Evolutionary conservation across 2,888 invertebrate genomes (phyloP).

Genomic region (Ophion ellenae): DNA sequence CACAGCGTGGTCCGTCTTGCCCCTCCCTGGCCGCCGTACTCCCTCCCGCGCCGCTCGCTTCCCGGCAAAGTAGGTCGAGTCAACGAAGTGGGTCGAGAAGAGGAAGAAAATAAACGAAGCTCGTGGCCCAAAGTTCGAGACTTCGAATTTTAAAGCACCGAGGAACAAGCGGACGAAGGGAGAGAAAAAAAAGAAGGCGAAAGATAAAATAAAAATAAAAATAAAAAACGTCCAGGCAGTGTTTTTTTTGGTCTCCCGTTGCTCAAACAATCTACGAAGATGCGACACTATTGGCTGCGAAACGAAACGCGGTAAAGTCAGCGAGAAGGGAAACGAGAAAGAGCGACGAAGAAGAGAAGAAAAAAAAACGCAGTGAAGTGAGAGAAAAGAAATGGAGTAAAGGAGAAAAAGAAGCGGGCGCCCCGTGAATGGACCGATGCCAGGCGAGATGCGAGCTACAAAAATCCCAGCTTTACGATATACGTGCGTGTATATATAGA

Average conservation of each 20-base stretch:
- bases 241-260: too few relatives aligned
- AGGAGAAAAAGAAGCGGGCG: background rate
- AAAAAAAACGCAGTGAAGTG: background rate
- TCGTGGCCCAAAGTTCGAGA: background rate
- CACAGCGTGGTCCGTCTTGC: too few relatives aligned
- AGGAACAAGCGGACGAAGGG: too few relatives aligned
- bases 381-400: background rate
- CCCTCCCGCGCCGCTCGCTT: background rate
- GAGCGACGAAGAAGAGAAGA: background rate
- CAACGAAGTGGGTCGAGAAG: background rate
- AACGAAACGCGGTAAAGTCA: too few relatives aligned
- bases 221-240: background rate
- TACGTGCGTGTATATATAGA: background rate
- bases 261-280: too few relatives aligned
- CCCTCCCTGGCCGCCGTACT: background rate
- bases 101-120: background rate
- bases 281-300: too few relatives aligned
- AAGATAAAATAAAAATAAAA: background rate
- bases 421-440: conserved; percentile 36
- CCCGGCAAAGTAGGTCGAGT: background rate
- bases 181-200: background rate
- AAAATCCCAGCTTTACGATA: conserved; percentile 21
- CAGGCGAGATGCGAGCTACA: background rate
- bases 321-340: background rate
- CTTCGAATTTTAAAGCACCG: background rate